Percentiles rank a stretch among this genome's conserved stretches.
These are phyloP conservation scores for Lycaena phlaeas DNA, from an alignment of 2,888 invertebrate genomes.

Conservation along the genomic window DNA sequence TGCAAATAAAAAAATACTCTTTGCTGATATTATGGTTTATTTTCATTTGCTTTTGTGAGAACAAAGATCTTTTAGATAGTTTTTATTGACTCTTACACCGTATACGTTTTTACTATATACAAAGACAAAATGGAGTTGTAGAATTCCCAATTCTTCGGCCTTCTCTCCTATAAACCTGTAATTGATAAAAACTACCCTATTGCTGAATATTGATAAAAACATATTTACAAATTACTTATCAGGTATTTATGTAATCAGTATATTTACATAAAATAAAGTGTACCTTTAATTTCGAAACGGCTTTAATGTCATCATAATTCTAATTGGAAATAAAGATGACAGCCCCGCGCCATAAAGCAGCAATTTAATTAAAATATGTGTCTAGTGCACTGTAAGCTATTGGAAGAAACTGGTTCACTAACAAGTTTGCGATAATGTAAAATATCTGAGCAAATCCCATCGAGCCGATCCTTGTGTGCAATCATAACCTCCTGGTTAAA, in stretches of 20 bases:
- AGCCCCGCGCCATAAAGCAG: background rate
- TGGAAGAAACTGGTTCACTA: constrained; percentile 2
- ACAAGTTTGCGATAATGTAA: background rate
- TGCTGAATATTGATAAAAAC: too few relatives aligned
- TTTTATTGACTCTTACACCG: background rate
- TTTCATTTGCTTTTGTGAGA: background rate
- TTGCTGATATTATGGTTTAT: constrained; percentile 12
- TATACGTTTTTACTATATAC: too few relatives aligned
- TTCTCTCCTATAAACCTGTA: too few relatives aligned
- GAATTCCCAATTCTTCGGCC: too few relatives aligned
- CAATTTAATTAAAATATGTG: background rate
- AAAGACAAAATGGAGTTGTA: too few relatives aligned
- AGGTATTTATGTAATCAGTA: too few relatives aligned
- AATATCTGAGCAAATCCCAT: constrained; percentile 1
- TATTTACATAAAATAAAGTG: too few relatives aligned
- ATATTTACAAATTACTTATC: too few relatives aligned
- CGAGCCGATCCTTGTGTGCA: background rate
- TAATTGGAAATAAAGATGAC: background rate
- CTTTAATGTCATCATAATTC: constrained; percentile 3
- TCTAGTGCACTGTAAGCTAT: constrained; percentile 1
- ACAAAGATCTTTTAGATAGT: background rate
- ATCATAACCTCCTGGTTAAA: too few relatives aligned
- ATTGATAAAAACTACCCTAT: too few relatives aligned
- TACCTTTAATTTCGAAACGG: too few relatives aligned
- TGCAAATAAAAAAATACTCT: constrained; percentile 22